Conservation (phyloP, 2,797 vertebrate species). For the Mastacembelus armatus region DNA sequence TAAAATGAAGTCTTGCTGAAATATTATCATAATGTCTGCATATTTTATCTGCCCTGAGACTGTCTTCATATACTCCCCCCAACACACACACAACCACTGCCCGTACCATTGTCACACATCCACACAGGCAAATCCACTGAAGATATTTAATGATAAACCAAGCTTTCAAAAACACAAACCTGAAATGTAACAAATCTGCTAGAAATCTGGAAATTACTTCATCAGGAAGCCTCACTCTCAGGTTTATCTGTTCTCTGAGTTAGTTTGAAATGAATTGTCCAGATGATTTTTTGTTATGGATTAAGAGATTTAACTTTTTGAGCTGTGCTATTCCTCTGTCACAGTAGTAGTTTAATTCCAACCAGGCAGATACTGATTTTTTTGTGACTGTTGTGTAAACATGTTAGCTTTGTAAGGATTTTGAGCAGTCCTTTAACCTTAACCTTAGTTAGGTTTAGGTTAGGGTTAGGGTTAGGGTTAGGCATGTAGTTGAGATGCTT, state of each 20-base stretch:
- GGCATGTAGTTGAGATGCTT: too few relatives aligned
- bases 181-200: constrained; percentile 4
- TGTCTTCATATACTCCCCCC: not conserved
- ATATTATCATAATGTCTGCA: constrained; percentile 11
- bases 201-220: constrained; percentile 3
- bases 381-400: too few relatives aligned
- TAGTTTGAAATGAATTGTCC: constrained; percentile 44
- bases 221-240: not conserved
- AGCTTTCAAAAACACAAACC: not conserved
- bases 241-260: constrained; percentile 11
- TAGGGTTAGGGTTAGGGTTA: too few relatives aligned
- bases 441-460: too few relatives aligned
- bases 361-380: constrained; percentile 18
- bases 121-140: not conserved
- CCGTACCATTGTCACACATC: too few relatives aligned
- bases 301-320: constrained; percentile 34
- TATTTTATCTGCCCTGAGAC: not conserved
- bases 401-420: too few relatives aligned
- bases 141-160: not conserved
- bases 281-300: constrained; percentile 30
- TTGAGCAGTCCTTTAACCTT: too few relatives aligned
- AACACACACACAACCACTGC: too few relatives aligned
- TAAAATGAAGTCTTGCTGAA: not conserved
- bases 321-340: constrained; percentile 26
- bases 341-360: constrained; percentile 45